Percentiles rank a stretch among this genome's conserved stretches.
phyloP scores from a whole-genome alignment of 2,797 vertebrate species.

The Heliangelus exortis region DNA sequence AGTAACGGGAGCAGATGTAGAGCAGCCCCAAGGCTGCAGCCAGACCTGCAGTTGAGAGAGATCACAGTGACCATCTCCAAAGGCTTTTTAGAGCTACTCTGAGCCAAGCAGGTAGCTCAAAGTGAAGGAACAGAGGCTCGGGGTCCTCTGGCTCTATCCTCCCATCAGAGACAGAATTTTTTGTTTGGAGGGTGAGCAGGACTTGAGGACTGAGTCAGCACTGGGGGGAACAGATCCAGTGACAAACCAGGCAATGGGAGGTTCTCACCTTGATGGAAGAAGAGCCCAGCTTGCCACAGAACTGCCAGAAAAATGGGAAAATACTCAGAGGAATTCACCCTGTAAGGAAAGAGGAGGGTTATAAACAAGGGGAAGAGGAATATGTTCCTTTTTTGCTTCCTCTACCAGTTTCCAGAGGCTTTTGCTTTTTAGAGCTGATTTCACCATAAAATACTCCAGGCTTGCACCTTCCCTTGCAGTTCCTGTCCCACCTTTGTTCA shows the following conservation, averaged over 20 bases:
- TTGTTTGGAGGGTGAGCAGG: not conserved
- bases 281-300: constrained; percentile 89
- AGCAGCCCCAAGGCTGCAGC: constrained; percentile 84
- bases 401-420: not conserved
- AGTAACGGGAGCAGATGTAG: constrained; percentile 84
- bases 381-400: not conserved
- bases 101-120: not conserved
- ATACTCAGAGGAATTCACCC: constrained; percentile 91
- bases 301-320: constrained; percentile 89
- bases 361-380: not conserved
- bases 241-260: not conserved
- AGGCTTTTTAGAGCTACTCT: not conserved
- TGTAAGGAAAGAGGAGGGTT: constrained; percentile 53
- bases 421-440: not conserved
- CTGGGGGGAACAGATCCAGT: not conserved
- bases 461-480: not conserved
- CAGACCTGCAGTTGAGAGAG: constrained; percentile 69
- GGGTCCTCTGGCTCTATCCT: not conserved
- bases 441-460: not conserved
- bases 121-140: not conserved
- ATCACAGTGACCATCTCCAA: not conserved
- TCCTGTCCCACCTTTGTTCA: not conserved
- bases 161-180: not conserved
- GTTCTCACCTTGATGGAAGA: constrained; percentile 87
- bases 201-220: not conserved